phyloP scores from a whole-genome alignment of 2,888 invertebrate species.

The Yponomeuta plumbellus region DNA sequence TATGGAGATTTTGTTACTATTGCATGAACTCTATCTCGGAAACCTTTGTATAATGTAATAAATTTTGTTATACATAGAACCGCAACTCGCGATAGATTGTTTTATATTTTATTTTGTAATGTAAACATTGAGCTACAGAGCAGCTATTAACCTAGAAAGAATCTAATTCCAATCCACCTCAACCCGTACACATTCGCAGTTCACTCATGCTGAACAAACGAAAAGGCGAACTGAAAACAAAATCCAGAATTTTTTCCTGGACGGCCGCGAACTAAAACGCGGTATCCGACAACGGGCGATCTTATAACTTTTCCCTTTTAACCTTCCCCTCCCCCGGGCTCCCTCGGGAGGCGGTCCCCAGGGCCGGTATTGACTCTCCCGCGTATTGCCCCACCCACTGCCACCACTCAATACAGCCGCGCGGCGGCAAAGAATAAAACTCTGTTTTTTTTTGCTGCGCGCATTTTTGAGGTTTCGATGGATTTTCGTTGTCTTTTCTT shows the following conservation, averaged over 20 bases:
- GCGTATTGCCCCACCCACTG: constrained; percentile 45
- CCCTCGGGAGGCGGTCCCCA: constrained; percentile 76
- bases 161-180: too few relatives aligned
- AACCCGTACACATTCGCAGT: too few relatives aligned
- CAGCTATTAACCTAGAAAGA: too few relatives aligned
- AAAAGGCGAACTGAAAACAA: neutral
- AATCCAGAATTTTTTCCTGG: neutral
- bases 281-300: constrained; percentile 72
- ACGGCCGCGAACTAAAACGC: constrained; percentile 39
- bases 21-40: too few relatives aligned
- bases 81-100: too few relatives aligned
- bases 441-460: neutral
- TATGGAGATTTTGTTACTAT: too few relatives aligned
- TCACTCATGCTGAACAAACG: too few relatives aligned
- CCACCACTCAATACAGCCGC: constrained; percentile 76
- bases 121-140: too few relatives aligned
- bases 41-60: too few relatives aligned
- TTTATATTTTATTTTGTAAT: too few relatives aligned
- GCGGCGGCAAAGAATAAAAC: constrained; percentile 64
- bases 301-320: constrained; percentile 77
- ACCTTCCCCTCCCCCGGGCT: constrained; percentile 52
- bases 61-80: too few relatives aligned
- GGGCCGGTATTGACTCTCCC: constrained; percentile 67
- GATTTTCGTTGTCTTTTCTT: neutral
- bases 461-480: neutral